These are phyloP conservation scores for Cyprinus carpio DNA, from an alignment of 2,113 vertebrate species.

Conservation along the genomic window DNA sequence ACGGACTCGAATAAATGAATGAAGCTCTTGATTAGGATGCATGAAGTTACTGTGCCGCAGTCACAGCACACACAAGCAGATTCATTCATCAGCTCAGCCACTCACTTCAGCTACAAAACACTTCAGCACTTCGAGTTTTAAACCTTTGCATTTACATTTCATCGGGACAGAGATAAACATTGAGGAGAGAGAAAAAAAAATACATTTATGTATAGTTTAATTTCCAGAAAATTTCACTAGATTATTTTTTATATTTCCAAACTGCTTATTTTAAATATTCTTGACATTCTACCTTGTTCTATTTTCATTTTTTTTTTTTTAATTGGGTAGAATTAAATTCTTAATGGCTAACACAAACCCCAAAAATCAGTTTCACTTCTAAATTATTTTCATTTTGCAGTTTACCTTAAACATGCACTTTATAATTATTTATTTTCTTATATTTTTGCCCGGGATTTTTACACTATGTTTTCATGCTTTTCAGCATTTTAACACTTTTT, in stretches of 20 bases:
- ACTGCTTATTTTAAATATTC: background rate
- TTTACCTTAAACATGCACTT: too few relatives aligned
- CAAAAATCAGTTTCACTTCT: background rate
- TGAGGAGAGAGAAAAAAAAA: background rate
- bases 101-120: constrained; percentile 76
- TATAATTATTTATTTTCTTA: too few relatives aligned
- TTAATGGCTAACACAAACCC: background rate
- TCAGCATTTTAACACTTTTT: background rate
- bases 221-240: background rate
- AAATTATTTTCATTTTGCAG: too few relatives aligned
- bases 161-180: background rate
- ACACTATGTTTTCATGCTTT: constrained; percentile 35
- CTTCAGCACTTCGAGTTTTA: too few relatives aligned
- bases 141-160: background rate
- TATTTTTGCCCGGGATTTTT: background rate
- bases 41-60: constrained; percentile 84
- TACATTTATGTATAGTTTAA: background rate
- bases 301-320: background rate
- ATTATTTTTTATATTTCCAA: background rate
- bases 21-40: constrained; percentile 92
- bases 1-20: constrained; percentile 79
- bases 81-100: constrained; percentile 88
- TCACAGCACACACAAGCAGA: constrained; percentile 85
- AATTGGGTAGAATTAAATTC: background rate
- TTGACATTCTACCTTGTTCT: too few relatives aligned